Evolutionary conservation across 2,113 vertebrate species (phyloP).

Genomic region (Odocoileus virginianus): DNA sequence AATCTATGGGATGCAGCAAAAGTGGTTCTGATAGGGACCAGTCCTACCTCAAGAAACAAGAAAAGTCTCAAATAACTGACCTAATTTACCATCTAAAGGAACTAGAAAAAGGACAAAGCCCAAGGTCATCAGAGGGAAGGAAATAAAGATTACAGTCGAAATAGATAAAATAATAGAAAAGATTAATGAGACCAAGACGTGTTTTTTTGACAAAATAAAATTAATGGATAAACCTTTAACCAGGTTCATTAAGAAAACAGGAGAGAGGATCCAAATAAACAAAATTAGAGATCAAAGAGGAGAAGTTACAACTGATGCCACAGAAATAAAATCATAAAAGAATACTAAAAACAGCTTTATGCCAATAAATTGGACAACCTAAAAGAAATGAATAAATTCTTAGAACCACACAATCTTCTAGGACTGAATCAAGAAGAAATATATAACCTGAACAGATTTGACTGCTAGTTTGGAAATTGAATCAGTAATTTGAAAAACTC

Average conservation of each 20-base stretch:
- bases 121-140: neutral
- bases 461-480: neutral
- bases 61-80: neutral
- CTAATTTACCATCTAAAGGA: neutral
- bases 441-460: neutral
- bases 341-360: neutral
- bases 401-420: neutral
- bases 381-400: neutral
- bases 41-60: neutral
- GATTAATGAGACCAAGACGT: neutral
- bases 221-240: neutral
- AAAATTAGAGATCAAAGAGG: neutral
- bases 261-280: neutral
- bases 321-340: neutral
- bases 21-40: neutral
- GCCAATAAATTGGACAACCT: neutral
- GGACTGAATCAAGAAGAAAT: neutral
- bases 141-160: neutral
- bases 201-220: neutral
- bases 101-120: neutral
- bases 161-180: neutral
- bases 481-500: neutral
- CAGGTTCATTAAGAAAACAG: neutral
- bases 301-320: neutral
- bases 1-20: neutral